These are phyloP conservation scores for Tholera decimalis DNA, from an alignment of 2,888 invertebrate genomes.

Conservation along the genomic window DNA sequence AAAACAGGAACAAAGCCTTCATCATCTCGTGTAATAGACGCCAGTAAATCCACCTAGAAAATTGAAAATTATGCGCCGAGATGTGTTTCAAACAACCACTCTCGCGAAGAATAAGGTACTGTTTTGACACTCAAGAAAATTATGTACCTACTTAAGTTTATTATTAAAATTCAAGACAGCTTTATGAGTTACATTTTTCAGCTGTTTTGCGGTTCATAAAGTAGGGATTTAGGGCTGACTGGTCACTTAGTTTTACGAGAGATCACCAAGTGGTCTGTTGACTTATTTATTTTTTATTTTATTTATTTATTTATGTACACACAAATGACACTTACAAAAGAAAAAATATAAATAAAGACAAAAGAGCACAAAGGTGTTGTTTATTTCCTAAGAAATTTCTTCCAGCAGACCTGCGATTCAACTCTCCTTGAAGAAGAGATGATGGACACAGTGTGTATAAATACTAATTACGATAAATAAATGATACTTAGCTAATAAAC, in stretches of 20 bases:
- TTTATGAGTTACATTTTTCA: not conserved
- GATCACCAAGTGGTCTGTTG: too few species aligned
- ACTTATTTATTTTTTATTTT: too few species aligned
- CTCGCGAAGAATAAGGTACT: slow-evolving; percentile 27
- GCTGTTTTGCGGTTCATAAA: not conserved
- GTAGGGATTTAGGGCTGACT: not conserved
- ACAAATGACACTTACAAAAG: too few species aligned
- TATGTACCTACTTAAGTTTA: slow-evolving; percentile 15
- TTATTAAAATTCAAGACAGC: slow-evolving; percentile 1
- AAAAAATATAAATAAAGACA: too few species aligned
- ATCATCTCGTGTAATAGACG: slow-evolving; percentile 72
- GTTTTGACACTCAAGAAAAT: slow-evolving; percentile 41
- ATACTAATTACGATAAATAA: too few species aligned
- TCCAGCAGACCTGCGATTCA: too few species aligned
- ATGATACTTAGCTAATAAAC: too few species aligned
- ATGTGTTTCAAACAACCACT: slow-evolving; percentile 46
- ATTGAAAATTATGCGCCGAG: slow-evolving; percentile 71
- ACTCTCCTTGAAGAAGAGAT: too few species aligned
- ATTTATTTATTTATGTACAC: too few species aligned
- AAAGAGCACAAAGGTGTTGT: too few species aligned
- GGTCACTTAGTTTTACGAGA: not conserved
- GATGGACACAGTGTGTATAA: too few species aligned
- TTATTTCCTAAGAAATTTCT: too few species aligned
- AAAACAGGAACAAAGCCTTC: slow-evolving; percentile 75
- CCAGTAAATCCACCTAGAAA: slow-evolving; percentile 72